Evolutionary conservation across 2,797 vertebrate genomes (phyloP), one percentile per base, ranked within the genome.

Genomic region (Phalloptychus januarius): DNA sequence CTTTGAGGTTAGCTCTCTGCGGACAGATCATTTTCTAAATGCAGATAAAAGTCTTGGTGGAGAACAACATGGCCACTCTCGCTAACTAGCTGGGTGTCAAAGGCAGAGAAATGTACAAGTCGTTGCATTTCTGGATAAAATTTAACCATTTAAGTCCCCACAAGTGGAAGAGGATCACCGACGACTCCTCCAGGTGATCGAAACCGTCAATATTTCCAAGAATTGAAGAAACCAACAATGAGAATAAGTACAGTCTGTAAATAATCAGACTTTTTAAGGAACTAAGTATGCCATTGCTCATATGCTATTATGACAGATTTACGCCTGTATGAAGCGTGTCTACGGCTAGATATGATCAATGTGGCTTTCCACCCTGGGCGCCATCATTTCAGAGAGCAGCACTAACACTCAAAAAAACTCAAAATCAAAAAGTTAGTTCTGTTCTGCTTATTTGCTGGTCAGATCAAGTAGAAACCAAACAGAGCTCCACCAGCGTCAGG

Each of bases 111-210:
- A 65, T 65, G 76, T 70, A 61, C 85, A 91, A 86, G 54, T 77
- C 84, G 70, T 86, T 79, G 83, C 42, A 69, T 71, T 61, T 77
- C 76, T 70, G 79, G 79, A 76, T 42, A 75, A 54, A 40, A 79
- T 81, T 77, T 81, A 80, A 20, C 72, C 87, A 90, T 92, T 91
- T 86, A 90, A 83, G 76, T 86, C 48, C 23, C 58, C 78, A 58
- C 74, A 48, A 74, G 81, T 25, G 61, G 40, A 83, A 71, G 33
- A 38, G 3, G 20, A 72, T 77, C 89, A 82, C 75, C 72, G 40
- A 80, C 87, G 82, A 79, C 65, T 46, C 13, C 44, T 28, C 36
- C 42, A 50, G 58, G 84, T 79, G 75, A 67, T 36, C 40, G 40
- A 25, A 50, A 54, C 69, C 45, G 42, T 25, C 63, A 87, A n/a